phyloP scores from a whole-genome alignment of 2,113 vertebrate species.

The Myrmecophaga tridactyla region DNA sequence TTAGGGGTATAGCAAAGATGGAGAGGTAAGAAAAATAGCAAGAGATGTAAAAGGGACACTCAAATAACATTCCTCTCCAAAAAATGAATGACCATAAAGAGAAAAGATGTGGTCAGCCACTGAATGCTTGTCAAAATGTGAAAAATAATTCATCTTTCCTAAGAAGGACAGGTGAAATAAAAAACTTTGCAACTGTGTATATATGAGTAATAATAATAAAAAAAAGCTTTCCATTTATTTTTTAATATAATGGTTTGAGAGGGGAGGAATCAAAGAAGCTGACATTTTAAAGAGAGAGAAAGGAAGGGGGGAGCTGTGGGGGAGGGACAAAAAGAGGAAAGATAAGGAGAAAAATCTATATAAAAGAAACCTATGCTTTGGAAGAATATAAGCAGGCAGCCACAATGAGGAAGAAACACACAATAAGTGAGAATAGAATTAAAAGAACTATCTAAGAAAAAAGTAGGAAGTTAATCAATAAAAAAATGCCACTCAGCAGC shows the following conservation, averaged over 20 bases:
- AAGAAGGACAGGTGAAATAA: background rate
- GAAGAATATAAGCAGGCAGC: background rate
- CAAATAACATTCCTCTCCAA: fast-evolving
- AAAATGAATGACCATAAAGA: background rate
- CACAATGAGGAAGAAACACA: background rate
- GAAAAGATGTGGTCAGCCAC: background rate
- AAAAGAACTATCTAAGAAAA: background rate
- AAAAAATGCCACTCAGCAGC: fast-evolving
- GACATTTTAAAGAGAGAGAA: background rate
- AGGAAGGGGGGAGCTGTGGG: too few species aligned
- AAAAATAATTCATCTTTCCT: background rate
- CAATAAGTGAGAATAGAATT: background rate
- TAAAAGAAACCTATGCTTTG: slow-evolving; percentile 4
- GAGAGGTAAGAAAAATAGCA: background rate
- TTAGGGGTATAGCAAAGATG: background rate
- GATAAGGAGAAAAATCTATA: background rate
- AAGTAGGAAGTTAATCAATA: background rate
- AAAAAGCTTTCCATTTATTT: background rate
- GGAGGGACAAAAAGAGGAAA: background rate
- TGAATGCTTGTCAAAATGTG: background rate
- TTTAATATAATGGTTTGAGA: background rate
- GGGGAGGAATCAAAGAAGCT: background rate
- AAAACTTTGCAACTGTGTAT: background rate
- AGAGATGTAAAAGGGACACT: background rate
- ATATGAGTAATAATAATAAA: background rate